These are phyloP conservation scores for Perodicticus potto DNA, from an alignment of 2,797 vertebrate genomes.

Conservation along the genomic window DNA sequence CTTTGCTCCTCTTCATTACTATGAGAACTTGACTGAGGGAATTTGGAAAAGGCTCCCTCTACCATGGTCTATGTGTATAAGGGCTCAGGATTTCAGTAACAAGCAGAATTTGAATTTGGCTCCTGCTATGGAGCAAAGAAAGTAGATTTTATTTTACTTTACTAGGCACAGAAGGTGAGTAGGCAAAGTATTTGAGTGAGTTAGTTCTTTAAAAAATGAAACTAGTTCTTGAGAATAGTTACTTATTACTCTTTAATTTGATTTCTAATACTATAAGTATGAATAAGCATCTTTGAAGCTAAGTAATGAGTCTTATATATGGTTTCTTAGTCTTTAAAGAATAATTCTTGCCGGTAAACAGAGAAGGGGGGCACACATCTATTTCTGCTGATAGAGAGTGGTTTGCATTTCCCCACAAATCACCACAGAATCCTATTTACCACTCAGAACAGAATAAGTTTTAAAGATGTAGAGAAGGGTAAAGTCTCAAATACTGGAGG, in stretches of 20 bases:
- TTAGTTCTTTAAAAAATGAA: constrained; percentile 32
- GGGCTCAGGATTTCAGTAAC: background rate
- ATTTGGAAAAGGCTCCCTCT: background rate
- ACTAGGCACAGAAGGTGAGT: constrained; percentile 9
- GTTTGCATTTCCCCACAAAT: background rate
- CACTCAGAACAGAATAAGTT: background rate
- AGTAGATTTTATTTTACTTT: constrained; percentile 17
- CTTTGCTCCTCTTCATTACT: background rate
- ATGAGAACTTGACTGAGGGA: background rate
- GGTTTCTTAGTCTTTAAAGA: constrained; percentile 51
- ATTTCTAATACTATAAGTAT: constrained; percentile 20
- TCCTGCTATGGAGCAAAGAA: background rate
- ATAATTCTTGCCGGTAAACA: constrained; percentile 43
- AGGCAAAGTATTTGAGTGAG: background rate
- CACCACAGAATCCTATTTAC: background rate
- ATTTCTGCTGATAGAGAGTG: constrained; percentile 29
- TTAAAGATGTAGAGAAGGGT: constrained; percentile 37
- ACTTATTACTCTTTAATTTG: constrained; percentile 43
- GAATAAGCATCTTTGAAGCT: constrained; percentile 34
- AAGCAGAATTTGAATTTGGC: constrained; percentile 46
- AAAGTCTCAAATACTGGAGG: constrained; percentile 34
- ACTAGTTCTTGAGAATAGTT: background rate
- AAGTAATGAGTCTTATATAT: constrained; percentile 30
- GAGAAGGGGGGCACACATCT: background rate
- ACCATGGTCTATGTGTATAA: background rate